Evolutionary conservation across 2,888 invertebrate genomes (phyloP).

Genomic region (Pterostichus madidus): DNA sequence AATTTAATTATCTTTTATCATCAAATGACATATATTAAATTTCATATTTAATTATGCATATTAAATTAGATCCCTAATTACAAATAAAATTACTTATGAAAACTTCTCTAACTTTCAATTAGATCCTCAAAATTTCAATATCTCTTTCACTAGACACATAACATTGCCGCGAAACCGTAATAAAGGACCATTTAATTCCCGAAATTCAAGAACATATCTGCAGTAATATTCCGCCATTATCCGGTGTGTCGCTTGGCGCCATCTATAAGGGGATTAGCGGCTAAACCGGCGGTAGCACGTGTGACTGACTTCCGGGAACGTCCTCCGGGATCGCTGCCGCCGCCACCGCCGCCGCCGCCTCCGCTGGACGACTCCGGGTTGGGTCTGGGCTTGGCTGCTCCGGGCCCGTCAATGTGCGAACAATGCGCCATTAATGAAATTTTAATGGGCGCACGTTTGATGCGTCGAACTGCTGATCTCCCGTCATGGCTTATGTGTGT

Average conservation of each 20-base stretch:
- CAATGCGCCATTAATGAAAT: conserved; percentile 46
- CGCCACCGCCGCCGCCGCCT: neutral
- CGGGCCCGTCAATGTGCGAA: conserved; percentile 14
- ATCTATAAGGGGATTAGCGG: conserved; percentile 26
- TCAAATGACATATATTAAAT: conserved; percentile 30
- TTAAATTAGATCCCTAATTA: conserved; percentile 26
- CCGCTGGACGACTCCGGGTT: conserved; percentile 1
- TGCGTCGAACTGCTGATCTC: conserved; percentile 36
- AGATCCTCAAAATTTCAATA: conserved; percentile 37
- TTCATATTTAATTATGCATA: conserved; percentile 23
- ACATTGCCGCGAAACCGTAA: conserved; percentile 18
- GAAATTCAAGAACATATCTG: conserved; percentile 4
- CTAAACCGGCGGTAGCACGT: conserved; percentile 1
- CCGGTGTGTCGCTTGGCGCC: conserved; percentile 14
- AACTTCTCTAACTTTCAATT: conserved; percentile 17
- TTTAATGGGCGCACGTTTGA: conserved; percentile 46
- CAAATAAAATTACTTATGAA: conserved; percentile 30
- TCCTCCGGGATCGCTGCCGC: conserved; percentile 5
- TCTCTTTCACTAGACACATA: conserved; percentile 6
- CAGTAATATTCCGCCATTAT: conserved; percentile 11
- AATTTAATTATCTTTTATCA: conserved; percentile 25
- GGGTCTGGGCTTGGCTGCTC: neutral
- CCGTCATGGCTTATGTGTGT: conserved; percentile 7
- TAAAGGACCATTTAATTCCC: conserved; percentile 13
- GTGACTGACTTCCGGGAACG: conserved; percentile 18